Conservation (phyloP, 2,888 invertebrate genomes). For the Apoda limacodes region DNA sequence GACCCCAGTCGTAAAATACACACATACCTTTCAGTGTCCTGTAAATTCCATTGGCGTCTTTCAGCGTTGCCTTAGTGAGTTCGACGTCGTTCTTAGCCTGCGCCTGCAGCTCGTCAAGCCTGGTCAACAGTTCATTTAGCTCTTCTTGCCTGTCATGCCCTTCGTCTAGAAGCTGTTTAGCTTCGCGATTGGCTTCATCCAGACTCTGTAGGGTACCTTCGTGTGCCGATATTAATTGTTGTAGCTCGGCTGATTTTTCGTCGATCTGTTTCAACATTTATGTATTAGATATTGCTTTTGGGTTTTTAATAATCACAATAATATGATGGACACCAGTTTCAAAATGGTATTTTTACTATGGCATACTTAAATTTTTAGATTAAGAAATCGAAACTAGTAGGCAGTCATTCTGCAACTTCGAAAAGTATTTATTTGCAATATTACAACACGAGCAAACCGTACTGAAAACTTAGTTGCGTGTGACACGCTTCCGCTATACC, state of each 20-base stretch:
- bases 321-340: too few species aligned
- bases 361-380: too few species aligned
- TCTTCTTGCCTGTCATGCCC: conserved; percentile 74
- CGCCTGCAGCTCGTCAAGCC: conserved; percentile 80
- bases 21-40: conserved; percentile 76
- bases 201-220: conserved; percentile 72
- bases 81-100: conserved; percentile 87
- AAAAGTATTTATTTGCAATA: too few species aligned
- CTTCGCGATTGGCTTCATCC: conserved; percentile 73
- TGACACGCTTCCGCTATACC: too few species aligned
- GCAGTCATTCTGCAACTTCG: too few species aligned
- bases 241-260: conserved; percentile 50
- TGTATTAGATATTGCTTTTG: not conserved
- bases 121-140: conserved; percentile 82
- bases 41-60: conserved; percentile 75
- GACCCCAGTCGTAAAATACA: too few species aligned
- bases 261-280: conserved; percentile 64
- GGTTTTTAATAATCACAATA: not conserved
- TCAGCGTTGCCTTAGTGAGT: conserved; percentile 77
- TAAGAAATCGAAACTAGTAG: too few species aligned
- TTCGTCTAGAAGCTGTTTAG: conserved; percentile 75
- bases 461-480: too few species aligned
- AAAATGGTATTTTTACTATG: too few species aligned
- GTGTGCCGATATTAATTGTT: conserved; percentile 63
- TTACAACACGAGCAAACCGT: too few species aligned